Base-by-base conservation (phyloP, 2,113 vertebrate genomes). In the Hemicordylus capensis region DNA sequence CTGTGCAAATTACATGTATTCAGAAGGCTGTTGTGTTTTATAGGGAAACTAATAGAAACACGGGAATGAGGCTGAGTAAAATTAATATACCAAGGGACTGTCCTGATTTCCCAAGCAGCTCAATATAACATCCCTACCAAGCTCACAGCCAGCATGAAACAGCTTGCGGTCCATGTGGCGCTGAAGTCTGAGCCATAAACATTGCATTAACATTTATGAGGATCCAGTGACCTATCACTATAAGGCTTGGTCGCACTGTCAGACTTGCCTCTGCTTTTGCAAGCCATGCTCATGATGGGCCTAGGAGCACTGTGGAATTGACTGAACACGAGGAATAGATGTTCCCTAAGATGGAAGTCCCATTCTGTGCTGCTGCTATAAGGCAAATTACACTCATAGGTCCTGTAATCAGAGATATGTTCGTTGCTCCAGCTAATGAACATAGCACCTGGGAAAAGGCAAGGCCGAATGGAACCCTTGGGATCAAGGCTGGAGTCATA, bases 111-210 rank as follows among this genome's bases (percentile, higher is more conserved):
- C 8, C 77, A 37, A 28, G 17, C 86, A 92, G 88, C 90, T 90
- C 2, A n/a, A 75, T 46, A 42, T 77, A 46, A 73, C 56, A 34
- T 87, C 85, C 28, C 69, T 17, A 83, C 8, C 0, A 0, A 89
- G 80, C 77, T 81, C 48, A 72, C 1, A 0, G 88, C 84, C 86
- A 89, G 85, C 63, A 89, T 42, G 22, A 91, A 92, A 89, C 93
- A 95, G 92, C 92, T 94, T 93, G 92, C 83, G 78, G 89, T 66
- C 92, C 92, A 91, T 93, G 93, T 94, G 93, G 89, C 81, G 37
- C 81, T 88, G 79, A 74, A 76, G 69, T 0, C 0, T 0, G 6
- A 89, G 80, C 86, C 69, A 83, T 86, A 90, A 90, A 89, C 90
- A 89, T 89, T 66, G 26, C 69, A 86, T 85, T 85, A 85, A 44